These are phyloP conservation scores for Dryobates pubescens DNA, from an alignment of 2,797 vertebrate genomes.

Conservation along the genomic window DNA sequence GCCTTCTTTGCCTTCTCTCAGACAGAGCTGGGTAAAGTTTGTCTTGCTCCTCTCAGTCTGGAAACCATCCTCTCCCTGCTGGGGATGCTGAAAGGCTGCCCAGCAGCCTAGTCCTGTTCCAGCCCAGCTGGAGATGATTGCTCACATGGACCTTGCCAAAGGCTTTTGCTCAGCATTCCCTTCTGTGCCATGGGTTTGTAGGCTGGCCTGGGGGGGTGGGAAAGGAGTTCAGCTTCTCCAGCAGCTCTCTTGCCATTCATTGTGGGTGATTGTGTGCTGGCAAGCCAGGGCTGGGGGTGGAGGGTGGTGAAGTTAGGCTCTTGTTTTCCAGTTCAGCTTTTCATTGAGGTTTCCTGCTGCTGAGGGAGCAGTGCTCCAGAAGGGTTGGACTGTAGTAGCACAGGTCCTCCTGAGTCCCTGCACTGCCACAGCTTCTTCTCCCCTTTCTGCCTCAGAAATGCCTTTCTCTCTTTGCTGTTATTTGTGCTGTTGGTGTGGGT, in stretches of 20 bases:
- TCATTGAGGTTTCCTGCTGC: constrained; percentile 13
- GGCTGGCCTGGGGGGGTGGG: neutral
- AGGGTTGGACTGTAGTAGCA: neutral
- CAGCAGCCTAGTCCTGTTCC: neutral
- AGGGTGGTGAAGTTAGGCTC: neutral
- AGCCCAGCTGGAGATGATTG: neutral
- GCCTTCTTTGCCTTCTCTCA: neutral
- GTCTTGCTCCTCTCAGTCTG: neutral
- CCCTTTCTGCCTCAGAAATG: neutral
- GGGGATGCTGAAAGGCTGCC: neutral
- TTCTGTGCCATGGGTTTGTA: neutral
- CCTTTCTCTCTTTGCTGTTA: neutral
- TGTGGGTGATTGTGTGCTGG: neutral
- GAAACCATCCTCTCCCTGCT: neutral
- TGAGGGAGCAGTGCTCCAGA: neutral
- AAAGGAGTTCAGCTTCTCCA: neutral
- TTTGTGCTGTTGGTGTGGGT: constrained; percentile 36
- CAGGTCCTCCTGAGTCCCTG: neutral
- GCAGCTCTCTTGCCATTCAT: neutral
- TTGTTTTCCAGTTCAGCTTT: neutral
- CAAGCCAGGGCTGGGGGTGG: neutral
- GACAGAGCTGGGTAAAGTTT: neutral
- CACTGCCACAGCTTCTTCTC: neutral
- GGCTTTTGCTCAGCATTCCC: neutral
- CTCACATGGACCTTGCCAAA: neutral